Conservation (phyloP, 2,113 vertebrate species). For the Cheilinus undulatus region DNA sequence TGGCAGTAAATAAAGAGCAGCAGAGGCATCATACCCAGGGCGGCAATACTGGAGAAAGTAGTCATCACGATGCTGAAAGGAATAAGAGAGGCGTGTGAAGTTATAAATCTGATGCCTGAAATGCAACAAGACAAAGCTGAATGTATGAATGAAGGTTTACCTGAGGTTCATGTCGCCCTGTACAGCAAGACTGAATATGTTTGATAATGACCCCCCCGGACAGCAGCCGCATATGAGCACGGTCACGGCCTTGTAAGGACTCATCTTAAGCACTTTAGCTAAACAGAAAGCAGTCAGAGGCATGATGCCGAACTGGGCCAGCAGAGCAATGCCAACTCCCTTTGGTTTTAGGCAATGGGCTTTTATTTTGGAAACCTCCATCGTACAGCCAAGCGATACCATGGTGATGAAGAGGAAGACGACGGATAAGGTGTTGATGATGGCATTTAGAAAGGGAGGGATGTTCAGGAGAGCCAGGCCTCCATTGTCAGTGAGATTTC, state of each 20-base stretch:
- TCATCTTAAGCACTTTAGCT: conserved; percentile 82
- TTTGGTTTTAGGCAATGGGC: conserved; percentile 85
- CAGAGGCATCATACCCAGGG: conserved; percentile 89
- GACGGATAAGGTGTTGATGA: conserved; percentile 70
- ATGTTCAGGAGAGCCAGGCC: conserved; percentile 34
- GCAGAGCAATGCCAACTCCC: conserved; percentile 82
- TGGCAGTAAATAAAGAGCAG: conserved; percentile 85
- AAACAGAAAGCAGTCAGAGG: conserved; percentile 86
- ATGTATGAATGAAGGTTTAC: conserved; percentile 61
- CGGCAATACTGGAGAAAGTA: conserved; percentile 84
- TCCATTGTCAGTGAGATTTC: conserved; percentile 54
- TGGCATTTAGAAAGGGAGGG: conserved; percentile 65
- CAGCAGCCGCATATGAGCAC: conserved; percentile 90
- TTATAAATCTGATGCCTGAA: too few relatives aligned
- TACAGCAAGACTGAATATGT: conserved; percentile 84
- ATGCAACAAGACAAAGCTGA: background rate
- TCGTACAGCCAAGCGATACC: conserved; percentile 87
- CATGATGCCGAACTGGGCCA: conserved; percentile 90
- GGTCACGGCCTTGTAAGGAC: conserved; percentile 80
- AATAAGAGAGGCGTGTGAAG: background rate
- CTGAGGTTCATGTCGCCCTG: conserved; percentile 92
- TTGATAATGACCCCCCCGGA: conserved; percentile 87
- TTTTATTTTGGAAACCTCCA: conserved; percentile 89
- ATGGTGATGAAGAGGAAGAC: conserved; percentile 80
- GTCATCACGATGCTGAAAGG: conserved; percentile 88